phyloP scores from a whole-genome alignment of 2,888 invertebrate species.

The Tenthredo scrophulariae region DNA sequence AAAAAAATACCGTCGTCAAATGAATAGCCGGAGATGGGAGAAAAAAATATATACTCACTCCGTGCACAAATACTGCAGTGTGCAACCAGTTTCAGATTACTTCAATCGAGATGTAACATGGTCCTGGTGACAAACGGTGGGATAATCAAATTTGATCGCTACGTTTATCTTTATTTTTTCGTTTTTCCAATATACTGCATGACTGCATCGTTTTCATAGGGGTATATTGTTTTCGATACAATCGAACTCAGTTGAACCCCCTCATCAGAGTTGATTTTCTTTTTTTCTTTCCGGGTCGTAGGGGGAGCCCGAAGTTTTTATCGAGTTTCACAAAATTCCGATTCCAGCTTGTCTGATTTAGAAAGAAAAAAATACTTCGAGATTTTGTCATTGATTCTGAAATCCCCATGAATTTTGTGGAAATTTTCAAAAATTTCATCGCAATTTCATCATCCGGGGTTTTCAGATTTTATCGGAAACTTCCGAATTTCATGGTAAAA shows the following conservation, averaged over 20 bases:
- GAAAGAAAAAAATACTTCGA: background rate
- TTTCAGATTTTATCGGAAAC: too few species aligned
- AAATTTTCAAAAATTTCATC: background rate
- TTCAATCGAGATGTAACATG: background rate
- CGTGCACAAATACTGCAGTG: background rate
- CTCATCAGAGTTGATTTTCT: background rate
- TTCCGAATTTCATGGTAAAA: too few species aligned
- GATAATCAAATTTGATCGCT: background rate
- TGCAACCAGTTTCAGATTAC: background rate
- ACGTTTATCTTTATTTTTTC: background rate
- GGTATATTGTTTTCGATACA: background rate
- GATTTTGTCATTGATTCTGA: background rate
- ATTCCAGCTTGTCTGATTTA: background rate
- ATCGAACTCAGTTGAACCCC: background rate
- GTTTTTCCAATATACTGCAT: background rate
- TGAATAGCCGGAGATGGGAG: background rate
- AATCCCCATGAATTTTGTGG: background rate
- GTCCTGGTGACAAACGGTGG: background rate
- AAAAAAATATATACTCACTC: background rate
- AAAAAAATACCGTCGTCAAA: background rate
- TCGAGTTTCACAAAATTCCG: background rate
- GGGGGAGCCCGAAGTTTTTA: background rate
- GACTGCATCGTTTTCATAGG: background rate
- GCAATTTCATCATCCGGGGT: background rate
- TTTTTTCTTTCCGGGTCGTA: too few species aligned